Conservation (phyloP, 1,140 invertebrate species). For the Chrysopa pallens region DNA sequence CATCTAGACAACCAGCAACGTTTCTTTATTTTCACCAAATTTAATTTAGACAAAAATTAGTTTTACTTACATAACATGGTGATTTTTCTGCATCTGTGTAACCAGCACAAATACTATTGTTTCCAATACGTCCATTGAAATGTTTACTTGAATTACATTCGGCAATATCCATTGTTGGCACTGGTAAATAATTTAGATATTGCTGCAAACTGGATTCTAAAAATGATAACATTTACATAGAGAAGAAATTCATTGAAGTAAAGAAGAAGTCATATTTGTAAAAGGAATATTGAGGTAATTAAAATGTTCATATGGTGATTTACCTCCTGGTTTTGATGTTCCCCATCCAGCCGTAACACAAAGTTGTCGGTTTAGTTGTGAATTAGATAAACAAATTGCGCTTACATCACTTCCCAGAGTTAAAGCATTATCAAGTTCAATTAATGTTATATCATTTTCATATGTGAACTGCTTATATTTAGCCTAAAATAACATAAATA, state of each 20-base stretch:
- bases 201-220: constrained; percentile 29
- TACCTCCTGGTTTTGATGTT: constrained; percentile 26
- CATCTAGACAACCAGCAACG: too few species aligned
- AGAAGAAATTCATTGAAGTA: background rate
- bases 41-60: too few species aligned
- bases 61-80: constrained; percentile 36
- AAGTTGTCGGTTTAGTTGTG: constrained; percentile 28
- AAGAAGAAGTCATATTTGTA: background rate
- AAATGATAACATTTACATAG: constrained; percentile 8
- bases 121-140: constrained; percentile 33
- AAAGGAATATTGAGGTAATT: background rate
- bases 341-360: constrained; percentile 42
- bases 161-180: constrained; percentile 30
- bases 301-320: background rate
- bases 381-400: constrained; percentile 33
- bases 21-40: too few species aligned
- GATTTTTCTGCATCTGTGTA: constrained; percentile 33
- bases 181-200: constrained; percentile 32
- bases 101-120: constrained; percentile 36
- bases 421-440: constrained; percentile 31
- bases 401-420: constrained; percentile 30
- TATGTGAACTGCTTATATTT: constrained; percentile 40
- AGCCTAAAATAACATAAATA: constrained; percentile 21
- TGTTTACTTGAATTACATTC: constrained; percentile 40
- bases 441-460: constrained; percentile 34